These are phyloP conservation scores for Trachythela sp. DNA, from an alignment of 64 coral and sea anemone species.

Conservation along the genomic window DNA sequence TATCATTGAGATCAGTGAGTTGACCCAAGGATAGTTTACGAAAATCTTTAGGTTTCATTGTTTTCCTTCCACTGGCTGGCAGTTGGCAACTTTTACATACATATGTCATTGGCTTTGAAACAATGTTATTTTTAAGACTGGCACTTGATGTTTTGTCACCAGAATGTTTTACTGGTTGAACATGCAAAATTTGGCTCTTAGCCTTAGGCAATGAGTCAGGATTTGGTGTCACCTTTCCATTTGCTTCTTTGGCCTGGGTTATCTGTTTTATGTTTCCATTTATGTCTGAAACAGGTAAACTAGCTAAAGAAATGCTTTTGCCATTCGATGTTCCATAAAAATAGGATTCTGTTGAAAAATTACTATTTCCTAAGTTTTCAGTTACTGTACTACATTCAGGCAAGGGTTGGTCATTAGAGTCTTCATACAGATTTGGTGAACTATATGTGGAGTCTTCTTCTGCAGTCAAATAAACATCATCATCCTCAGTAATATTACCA, in stretches of 20 bases:
- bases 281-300: background rate
- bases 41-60: background rate
- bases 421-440: background rate
- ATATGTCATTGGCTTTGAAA: background rate
- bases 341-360: background rate
- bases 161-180: background rate
- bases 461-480: constrained; percentile 19
- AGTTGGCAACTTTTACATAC: background rate
- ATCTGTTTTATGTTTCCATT: background rate
- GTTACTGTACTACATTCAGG: background rate
- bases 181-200: background rate
- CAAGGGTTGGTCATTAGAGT: background rate
- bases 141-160: too few species aligned
- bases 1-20: background rate
- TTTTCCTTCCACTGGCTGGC: background rate
- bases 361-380: background rate
- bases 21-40: background rate
- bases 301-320: background rate
- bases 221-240: background rate
- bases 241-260: background rate
- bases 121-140: background rate
- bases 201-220: background rate
- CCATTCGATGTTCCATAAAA: background rate
- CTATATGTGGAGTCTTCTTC: background rate
- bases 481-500: background rate